Conservation (phyloP, 2,888 invertebrate genomes). For the Fragum fragum region DNA sequence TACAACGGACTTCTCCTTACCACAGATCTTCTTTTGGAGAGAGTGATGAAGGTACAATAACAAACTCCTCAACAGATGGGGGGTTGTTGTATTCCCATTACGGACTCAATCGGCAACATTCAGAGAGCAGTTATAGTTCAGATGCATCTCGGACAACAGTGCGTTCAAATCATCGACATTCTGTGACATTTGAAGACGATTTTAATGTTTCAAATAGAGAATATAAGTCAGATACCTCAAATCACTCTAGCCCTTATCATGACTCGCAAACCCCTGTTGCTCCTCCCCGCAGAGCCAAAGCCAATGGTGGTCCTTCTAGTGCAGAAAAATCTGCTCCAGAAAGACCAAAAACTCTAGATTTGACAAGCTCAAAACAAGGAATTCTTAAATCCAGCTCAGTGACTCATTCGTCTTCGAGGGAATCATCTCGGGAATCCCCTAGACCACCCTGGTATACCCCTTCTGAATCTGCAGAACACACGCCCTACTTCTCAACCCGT, state of each 20-base stretch:
- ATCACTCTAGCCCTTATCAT: constrained; percentile 81
- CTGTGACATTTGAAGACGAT: constrained; percentile 86
- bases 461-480: constrained; percentile 90
- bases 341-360: constrained; percentile 89
- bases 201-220: constrained; percentile 72
- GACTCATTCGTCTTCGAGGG: constrained; percentile 46
- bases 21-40: constrained; percentile 76
- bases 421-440: constrained; percentile 63
- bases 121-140: constrained; percentile 82
- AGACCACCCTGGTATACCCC: constrained; percentile 65
- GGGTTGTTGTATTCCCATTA: constrained; percentile 70
- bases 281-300: constrained; percentile 68
- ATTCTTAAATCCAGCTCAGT: constrained; percentile 65
- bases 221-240: constrained; percentile 92
- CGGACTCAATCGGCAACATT: constrained; percentile 80
- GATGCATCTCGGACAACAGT: constrained; percentile 77
- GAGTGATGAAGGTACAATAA: constrained; percentile 77
- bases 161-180: constrained; percentile 81
- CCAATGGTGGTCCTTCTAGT: constrained; percentile 63
- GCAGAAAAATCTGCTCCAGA: constrained; percentile 57
- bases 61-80: constrained; percentile 75
- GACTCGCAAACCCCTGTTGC: constrained; percentile 68
- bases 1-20: constrained; percentile 65
- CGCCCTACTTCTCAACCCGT: constrained; percentile 94
- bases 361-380: constrained; percentile 64